Base-by-base conservation (phyloP, 2,113 vertebrate genomes). In the Lamprologus callipterus region DNA sequence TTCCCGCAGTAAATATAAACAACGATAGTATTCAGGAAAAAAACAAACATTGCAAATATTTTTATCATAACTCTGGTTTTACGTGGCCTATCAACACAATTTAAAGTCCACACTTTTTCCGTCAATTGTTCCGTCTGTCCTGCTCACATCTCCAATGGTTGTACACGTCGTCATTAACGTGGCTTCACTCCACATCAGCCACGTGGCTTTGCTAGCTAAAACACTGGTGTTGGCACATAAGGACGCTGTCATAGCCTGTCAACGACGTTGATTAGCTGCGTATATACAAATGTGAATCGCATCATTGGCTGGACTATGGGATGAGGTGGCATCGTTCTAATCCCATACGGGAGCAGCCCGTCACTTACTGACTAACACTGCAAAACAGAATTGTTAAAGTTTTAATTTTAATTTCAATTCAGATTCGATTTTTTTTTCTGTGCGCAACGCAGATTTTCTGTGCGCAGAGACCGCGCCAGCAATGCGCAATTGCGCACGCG, bases 381-480 rank as follows among this genome's bases (percentile, higher is more conserved):
- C 49, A 51, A n/a, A 0, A n/a, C 2, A n/a, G 49, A 51, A 51
- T n/a, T 51, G 17, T 51, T 51, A n/a, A n/a, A n/a, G 49, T 51
- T n/a, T 51, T 51, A 19, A 19, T 51, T 51, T 51, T 19, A 51
- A 51, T 51, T 51, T 51, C 49, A 51, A n/a, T 51, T 51, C 49
- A 51, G 19, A 5, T 51, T 51, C 1, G 49, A n/a, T n/a, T 51
- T 51, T 5, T 40, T 47, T n/a, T 51, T 51, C 19, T n/a, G 49
- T 51, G 49, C 19, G 1, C 45, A 47, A 47, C 4, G 3, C 45
- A 47, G 45, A 0, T 47, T 47, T 47, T 47, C 45, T 47, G 45
- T 47, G 45, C 14, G 4, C 45, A 47, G 45, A 47, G 45, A 47
- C 45, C 1, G 0, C 0, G 14, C 45, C 45, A 47, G 45, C 45